Percentiles rank a stretch among this genome's conserved stretches.
Conservation (phyloP, 2,113 vertebrate genomes). For the Corvus cornix region DNA sequence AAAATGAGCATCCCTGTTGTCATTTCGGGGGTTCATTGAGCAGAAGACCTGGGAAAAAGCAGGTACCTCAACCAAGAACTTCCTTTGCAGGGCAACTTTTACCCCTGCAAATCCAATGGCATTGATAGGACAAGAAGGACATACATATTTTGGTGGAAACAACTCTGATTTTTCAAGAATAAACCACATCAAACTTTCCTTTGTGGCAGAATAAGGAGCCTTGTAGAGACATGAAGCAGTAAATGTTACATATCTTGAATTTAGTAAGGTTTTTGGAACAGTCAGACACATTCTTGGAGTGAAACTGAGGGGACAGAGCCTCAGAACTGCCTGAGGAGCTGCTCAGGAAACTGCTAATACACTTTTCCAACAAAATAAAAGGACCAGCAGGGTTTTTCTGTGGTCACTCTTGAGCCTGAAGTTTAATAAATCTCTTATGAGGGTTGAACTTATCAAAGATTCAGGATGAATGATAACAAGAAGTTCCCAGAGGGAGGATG, state of each 20-base stretch:
- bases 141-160: neutral
- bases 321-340: neutral
- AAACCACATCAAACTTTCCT: neutral
- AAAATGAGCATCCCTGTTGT: neutral
- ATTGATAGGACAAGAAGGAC: fast-evolving
- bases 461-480: neutral
- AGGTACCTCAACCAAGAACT: neutral
- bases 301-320: neutral
- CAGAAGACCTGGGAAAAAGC: neutral
- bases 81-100: neutral
- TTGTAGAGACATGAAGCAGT: neutral
- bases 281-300: neutral
- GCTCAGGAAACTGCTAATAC: neutral
- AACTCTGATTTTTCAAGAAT: neutral
- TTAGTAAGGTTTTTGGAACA: neutral
- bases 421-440: neutral
- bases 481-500: neutral
- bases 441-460: neutral
- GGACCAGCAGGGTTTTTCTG: fast-evolving
- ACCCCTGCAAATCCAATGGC: neutral
- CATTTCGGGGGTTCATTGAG: neutral
- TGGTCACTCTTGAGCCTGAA: neutral
- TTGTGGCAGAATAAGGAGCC: neutral
- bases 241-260: neutral
- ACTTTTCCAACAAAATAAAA: neutral